These are phyloP conservation scores for Anolis carolinensis DNA, from an alignment of 2,113 vertebrate genomes.

Conservation along the genomic window DNA sequence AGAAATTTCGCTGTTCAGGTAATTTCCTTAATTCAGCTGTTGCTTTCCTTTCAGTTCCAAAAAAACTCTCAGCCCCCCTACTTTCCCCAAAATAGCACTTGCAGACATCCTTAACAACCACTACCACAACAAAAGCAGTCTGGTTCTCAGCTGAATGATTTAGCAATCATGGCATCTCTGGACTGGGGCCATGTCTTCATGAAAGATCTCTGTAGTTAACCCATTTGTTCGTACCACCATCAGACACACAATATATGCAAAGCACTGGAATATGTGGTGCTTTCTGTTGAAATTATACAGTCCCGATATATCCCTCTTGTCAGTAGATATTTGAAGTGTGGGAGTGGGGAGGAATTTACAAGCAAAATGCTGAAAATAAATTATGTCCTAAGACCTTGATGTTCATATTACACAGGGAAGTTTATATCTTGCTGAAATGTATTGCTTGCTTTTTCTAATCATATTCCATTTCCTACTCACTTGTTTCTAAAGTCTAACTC, in stretches of 20 bases:
- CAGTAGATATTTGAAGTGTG: conserved; percentile 29
- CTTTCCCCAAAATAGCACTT: conserved; percentile 29
- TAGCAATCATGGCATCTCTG: conserved; percentile 39
- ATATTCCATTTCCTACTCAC: conserved; percentile 65
- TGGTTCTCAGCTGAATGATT: conserved; percentile 55
- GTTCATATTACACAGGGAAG: conserved; percentile 43
- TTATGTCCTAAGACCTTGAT: conserved; percentile 29
- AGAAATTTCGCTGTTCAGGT: conserved; percentile 99
- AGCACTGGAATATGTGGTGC: conserved; percentile 40
- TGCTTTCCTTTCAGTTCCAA: conserved; percentile 55
- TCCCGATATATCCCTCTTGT: conserved; percentile 47
- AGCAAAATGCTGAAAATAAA: conserved; percentile 52
- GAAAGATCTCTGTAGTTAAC: conserved; percentile 36
- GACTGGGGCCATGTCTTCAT: conserved; percentile 31
- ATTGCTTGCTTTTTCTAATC: conserved; percentile 64
- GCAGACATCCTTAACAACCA: conserved; percentile 44
- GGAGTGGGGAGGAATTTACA: conserved; percentile 20
- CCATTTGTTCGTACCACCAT: conserved; percentile 46
- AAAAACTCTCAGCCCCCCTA: not conserved
- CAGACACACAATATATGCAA: conserved; percentile 42
- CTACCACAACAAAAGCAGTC: conserved; percentile 32
- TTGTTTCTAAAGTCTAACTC: conserved; percentile 65
- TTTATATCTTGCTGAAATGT: conserved; percentile 59
- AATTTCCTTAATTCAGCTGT: conserved; percentile 70
- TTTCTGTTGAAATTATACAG: conserved; percentile 47